phyloP scores from a whole-genome alignment of 2,888 invertebrate genomes.

The Coleophora deauratella region DNA sequence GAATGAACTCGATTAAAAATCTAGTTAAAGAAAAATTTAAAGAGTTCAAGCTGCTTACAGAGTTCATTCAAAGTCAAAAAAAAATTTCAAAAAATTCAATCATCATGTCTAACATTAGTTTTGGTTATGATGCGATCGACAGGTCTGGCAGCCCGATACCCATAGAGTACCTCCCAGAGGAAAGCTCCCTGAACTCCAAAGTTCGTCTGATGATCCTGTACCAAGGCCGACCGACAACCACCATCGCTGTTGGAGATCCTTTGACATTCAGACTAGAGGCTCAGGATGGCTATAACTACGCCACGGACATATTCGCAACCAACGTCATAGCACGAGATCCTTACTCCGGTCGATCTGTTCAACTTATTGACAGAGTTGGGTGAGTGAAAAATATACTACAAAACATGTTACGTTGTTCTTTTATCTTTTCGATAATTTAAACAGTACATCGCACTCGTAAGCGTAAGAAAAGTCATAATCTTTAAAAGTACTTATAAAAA shows the following conservation, averaged over 20 bases:
- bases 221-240: constrained; percentile 92
- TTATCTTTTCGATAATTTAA: no score
- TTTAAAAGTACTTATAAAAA: no score
- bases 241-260: constrained; percentile 94
- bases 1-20: constrained; percentile 38
- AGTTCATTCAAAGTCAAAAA: constrained; percentile 56
- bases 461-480: no score
- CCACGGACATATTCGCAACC: constrained; percentile 92
- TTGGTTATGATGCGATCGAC: constrained; percentile 63
- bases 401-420: no score
- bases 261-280: constrained; percentile 91
- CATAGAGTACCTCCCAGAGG: constrained; percentile 93
- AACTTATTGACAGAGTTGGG: constrained; percentile 92
- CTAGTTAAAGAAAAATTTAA: no score
- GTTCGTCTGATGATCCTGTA: constrained; percentile 90
- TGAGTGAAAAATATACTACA: constrained; percentile 43
- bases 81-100: background rate
- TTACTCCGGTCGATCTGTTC: constrained; percentile 91
- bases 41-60: no score
- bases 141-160: constrained; percentile 94
- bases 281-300: constrained; percentile 91
- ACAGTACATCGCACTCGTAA: no score
- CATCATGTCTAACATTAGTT: constrained; percentile 62
- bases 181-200: constrained; percentile 91
- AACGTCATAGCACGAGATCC: constrained; percentile 95